Base-by-base conservation (phyloP, 2,797 vertebrate genomes). In the Rhinichthys osculus region DNA sequence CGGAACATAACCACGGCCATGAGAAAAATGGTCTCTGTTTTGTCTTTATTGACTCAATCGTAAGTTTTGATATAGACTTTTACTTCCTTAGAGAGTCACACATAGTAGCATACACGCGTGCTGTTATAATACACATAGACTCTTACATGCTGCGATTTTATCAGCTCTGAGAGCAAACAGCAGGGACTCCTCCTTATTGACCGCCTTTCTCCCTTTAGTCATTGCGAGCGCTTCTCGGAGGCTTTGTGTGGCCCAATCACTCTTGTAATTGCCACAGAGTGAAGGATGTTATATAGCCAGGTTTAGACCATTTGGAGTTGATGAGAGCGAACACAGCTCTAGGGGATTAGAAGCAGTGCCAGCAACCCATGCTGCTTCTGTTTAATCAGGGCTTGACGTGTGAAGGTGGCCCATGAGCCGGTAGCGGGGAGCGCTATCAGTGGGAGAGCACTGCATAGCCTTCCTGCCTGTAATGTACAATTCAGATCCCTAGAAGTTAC, bases 361-460 rank as follows among this genome's bases (percentile, higher is more conserved):
- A 87, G 90, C 90, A 30, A 93, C 91, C 89, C 91, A 86, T 89
- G 90, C 91, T 91, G 92, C 89, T 92, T 92, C 90, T 93, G 92
- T 95, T 89, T 94, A 92, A 94, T 94, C 92, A 90, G 88, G 77
- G 84, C 79, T 78, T 62, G 82, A 83, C 80, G 80, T 87, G 83
- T 83, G 83, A 86, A 90, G 90, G 82, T 88, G 88, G 86, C 83
- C 91, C 90, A 47, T 84, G 87, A 90, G 93, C 91, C 89, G 87
- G 42, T 78, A 89, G 90, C 90, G 38, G 3, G 38, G 38, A 38
- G 38, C 5, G 38, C 38, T 90, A 87, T 90, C 89, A 88, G 91
- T 83, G 92, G 92, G 93, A 92, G 91, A 85, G 88, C 35, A 72
- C 83, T 92, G 90, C 92, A 90, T 87, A 90, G 8, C 87, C 40